A percentile compares a stretch with the other conserved stretches of the same genome.
Evolutionary conservation across 2,113 vertebrate species (phyloP).

Genomic region (Scophthalmus maximus): DNA sequence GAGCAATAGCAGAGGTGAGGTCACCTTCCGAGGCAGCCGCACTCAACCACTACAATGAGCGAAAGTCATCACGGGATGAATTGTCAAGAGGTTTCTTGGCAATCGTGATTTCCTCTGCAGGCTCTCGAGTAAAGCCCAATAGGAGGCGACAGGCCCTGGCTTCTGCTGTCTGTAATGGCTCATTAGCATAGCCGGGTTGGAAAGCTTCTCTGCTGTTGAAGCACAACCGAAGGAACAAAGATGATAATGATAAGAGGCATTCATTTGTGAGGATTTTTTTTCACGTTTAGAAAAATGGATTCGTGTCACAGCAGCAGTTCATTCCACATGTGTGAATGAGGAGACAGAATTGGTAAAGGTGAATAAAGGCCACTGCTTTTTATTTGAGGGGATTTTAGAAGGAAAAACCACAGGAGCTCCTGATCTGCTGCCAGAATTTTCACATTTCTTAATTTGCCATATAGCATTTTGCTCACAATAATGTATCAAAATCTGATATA

Average conservation of each 20-base stretch:
- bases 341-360: too few relatives aligned
- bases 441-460: background rate
- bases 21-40: constrained; percentile 63
- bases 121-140: constrained; percentile 58
- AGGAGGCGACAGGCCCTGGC: constrained; percentile 72
- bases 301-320: background rate
- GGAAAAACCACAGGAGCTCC: background rate
- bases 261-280: constrained; percentile 3
- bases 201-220: constrained; percentile 64
- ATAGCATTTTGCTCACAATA: background rate
- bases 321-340: background rate
- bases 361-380: too few relatives aligned
- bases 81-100: constrained; percentile 62
- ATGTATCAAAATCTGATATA: background rate
- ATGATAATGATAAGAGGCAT: constrained; percentile 37
- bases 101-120: constrained; percentile 64
- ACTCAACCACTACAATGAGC: constrained; percentile 51
- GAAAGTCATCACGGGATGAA: constrained; percentile 56
- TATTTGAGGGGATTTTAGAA: too few relatives aligned
- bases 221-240: constrained; percentile 32
- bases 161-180: constrained; percentile 78
- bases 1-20: constrained; percentile 69
- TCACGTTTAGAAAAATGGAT: constrained; percentile 23
- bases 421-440: background rate
- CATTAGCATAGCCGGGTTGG: constrained; percentile 70